Evolutionary conservation across 2,888 invertebrate species (phyloP).

Genomic region (Spilarctia lutea): DNA sequence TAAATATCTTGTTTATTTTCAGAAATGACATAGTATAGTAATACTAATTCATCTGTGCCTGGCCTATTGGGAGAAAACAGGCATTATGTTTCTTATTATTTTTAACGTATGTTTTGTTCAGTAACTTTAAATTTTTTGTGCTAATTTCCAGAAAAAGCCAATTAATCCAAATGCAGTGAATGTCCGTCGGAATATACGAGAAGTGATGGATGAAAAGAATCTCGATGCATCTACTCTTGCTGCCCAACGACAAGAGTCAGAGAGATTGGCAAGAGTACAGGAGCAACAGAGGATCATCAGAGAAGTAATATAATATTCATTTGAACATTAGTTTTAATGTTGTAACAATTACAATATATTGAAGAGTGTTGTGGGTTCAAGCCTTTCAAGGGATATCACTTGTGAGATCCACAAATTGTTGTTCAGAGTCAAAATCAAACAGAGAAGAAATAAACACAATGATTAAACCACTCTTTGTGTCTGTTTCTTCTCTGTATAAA

Average conservation of each 20-base stretch:
- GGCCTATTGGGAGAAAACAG: conserved; percentile 9
- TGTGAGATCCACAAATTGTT: too few species aligned
- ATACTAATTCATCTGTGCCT: conserved; percentile 5
- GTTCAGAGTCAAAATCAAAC: not conserved
- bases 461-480: too few species aligned
- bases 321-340: not conserved
- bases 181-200: conserved; percentile 94
- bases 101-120: not conserved
- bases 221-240: conserved; percentile 96
- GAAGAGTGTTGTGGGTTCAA: too few species aligned
- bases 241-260: conserved; percentile 97
- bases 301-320: conserved; percentile 77
- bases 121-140: not conserved
- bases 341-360: too few species aligned
- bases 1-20: conserved; percentile 16
- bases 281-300: conserved; percentile 94
- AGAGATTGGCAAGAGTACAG: conserved; percentile 93
- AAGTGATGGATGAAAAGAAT: conserved; percentile 97
- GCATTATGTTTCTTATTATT: conserved; percentile 5
- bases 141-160: conserved; percentile 74
- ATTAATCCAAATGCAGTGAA: conserved; percentile 83
- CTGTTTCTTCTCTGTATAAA: too few species aligned
- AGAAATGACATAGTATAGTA: conserved; percentile 13
- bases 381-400: not conserved
- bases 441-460: too few species aligned